Percentiles rank a stretch among this genome's conserved stretches.
Evolutionary conservation across 2,113 vertebrate species (phyloP).

Genomic region (Siniperca knerii): DNA sequence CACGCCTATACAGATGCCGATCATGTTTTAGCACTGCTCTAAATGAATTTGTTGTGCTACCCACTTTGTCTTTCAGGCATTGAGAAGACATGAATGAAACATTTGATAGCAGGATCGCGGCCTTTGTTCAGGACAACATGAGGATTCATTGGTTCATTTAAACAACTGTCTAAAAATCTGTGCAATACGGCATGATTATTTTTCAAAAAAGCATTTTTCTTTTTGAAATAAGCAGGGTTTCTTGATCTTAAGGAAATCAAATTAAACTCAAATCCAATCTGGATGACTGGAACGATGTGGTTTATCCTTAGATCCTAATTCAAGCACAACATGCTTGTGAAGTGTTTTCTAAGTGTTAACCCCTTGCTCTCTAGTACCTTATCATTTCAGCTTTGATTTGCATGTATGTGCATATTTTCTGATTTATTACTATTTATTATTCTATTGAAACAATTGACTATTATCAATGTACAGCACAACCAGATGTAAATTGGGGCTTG

Average conservation of each 20-base stretch:
- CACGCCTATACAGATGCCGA: constrained; percentile 77
- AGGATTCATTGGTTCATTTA: constrained; percentile 75
- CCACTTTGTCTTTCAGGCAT: constrained; percentile 80
- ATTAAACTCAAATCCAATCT: constrained; percentile 69
- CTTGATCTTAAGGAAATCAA: constrained; percentile 74
- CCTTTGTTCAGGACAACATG: constrained; percentile 78
- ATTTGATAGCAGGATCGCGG: constrained; percentile 76
- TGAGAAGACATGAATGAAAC: constrained; percentile 78
- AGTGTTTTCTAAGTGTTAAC: constrained; percentile 50
- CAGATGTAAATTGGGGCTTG: constrained; percentile 6
- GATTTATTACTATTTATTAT: constrained; percentile 28
- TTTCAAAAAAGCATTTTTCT: constrained; percentile 58
- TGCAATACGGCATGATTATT: constrained; percentile 68
- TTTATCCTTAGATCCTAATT: constrained; percentile 53
- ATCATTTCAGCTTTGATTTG: constrained; percentile 48
- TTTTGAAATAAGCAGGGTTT: constrained; percentile 46
- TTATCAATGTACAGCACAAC: constrained; percentile 20
- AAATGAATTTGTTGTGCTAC: constrained; percentile 83
- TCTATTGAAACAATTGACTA: constrained; percentile 14
- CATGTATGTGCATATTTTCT: constrained; percentile 35
- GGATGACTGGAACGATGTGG: constrained; percentile 61
- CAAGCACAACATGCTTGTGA: constrained; percentile 26
- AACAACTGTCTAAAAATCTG: constrained; percentile 75
- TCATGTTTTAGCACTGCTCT: constrained; percentile 77
- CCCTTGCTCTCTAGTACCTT: constrained; percentile 34